Evolutionary conservation across 2,113 vertebrate species (phyloP).

Genomic region (Sinocyclocheilus maitianheensis): DNA sequence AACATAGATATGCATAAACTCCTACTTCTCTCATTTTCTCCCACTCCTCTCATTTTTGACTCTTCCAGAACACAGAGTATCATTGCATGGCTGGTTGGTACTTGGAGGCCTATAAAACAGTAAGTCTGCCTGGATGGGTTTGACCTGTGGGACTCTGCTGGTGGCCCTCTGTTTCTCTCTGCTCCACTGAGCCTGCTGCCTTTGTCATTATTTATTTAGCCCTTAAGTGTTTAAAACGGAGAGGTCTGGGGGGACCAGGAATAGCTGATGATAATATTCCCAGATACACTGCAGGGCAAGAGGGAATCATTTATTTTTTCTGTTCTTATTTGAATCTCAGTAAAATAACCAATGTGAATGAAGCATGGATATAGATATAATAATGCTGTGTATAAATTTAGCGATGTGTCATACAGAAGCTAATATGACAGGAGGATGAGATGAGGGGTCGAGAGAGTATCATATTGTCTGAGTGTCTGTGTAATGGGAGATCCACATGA

Average conservation of each 20-base stretch:
- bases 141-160: constrained; percentile 80
- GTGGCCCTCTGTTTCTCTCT: constrained; percentile 62
- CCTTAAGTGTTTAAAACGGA: constrained; percentile 85
- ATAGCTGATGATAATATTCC: constrained; percentile 74
- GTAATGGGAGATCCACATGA: constrained; percentile 64
- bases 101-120: constrained; percentile 88
- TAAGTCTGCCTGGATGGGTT: constrained; percentile 85
- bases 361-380: constrained; percentile 8
- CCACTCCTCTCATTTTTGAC: constrained; percentile 52
- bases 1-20: constrained; percentile 25
- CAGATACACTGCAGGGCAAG: constrained; percentile 53
- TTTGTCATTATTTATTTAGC: constrained; percentile 90
- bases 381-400: background rate
- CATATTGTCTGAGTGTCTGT: constrained; percentile 67
- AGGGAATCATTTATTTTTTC: constrained; percentile 16
- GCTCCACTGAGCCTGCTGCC: constrained; percentile 62
- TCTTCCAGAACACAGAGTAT: constrained; percentile 76
- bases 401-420: constrained; percentile 12
- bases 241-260: constrained; percentile 72
- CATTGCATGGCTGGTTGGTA: constrained; percentile 85
- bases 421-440: constrained; percentile 42
- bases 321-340: constrained; percentile 31
- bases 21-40: background rate
- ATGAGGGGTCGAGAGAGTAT: constrained; percentile 54
- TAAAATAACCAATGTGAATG: background rate